phyloP scores from a whole-genome alignment of 2,113 vertebrate genomes.

The Nansenia antarctica region DNA sequence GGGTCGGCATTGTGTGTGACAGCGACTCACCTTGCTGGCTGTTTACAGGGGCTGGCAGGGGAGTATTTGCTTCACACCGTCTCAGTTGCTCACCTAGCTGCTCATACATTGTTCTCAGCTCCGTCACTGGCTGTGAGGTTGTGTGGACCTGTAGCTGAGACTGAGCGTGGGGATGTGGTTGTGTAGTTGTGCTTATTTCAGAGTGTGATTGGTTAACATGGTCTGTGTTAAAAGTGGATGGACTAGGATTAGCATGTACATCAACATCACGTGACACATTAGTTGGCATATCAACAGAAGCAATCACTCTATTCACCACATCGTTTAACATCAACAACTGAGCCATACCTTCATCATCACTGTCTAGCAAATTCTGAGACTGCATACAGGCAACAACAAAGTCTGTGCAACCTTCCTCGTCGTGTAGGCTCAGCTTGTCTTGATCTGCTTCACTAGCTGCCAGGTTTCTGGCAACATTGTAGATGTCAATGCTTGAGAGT shows the following conservation, averaged over 20 bases:
- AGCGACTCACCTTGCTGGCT: neutral
- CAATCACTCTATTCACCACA: neutral
- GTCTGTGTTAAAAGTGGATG: neutral
- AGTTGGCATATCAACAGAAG: neutral
- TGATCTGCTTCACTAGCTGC: neutral
- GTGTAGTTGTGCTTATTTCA: neutral
- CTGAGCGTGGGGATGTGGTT: no score
- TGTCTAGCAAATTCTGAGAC: neutral
- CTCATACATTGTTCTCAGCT: neutral
- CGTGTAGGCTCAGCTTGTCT: neutral
- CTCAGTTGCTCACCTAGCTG: neutral
- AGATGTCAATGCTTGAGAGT: neutral
- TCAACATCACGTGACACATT: neutral
- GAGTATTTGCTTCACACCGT: neutral
- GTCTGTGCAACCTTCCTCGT: neutral
- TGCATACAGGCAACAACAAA: neutral
- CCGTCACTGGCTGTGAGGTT: neutral
- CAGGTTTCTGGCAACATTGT: neutral
- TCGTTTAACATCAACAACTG: conserved; percentile 8
- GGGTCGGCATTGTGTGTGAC: neutral
- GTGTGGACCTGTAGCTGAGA: neutral
- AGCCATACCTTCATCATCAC: conserved; percentile 7
- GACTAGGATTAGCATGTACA: neutral
- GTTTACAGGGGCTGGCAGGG: neutral
- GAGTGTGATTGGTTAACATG: neutral